phyloP scores from a whole-genome alignment of 2,888 invertebrate species.

The Orthonychiurus folsomi region DNA sequence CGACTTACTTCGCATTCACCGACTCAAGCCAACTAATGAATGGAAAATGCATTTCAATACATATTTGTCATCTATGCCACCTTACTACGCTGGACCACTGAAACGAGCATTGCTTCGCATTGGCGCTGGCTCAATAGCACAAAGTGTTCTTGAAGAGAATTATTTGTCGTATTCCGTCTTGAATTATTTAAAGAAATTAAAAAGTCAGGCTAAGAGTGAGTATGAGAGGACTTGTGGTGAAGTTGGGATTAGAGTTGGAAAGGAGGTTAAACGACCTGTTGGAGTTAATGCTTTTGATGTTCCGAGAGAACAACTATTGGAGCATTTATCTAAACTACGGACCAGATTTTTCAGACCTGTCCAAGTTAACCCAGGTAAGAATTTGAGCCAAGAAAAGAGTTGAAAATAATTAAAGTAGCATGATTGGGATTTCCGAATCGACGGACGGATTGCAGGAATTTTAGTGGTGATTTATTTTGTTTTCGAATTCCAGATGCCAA shows the following conservation, averaged over 20 bases:
- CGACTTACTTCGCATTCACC: slow-evolving; percentile 84
- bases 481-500: slow-evolving; percentile 57
- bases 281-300: slow-evolving; percentile 89
- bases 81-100: slow-evolving; percentile 83
- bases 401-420: background rate
- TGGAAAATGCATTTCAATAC: slow-evolving; percentile 88
- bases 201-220: slow-evolving; percentile 85
- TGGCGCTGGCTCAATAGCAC: slow-evolving; percentile 75
- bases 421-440: no score
- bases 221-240: slow-evolving; percentile 78
- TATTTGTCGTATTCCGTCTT: slow-evolving; percentile 85
- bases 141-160: slow-evolving; percentile 88
- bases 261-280: slow-evolving; percentile 45
- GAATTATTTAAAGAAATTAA: slow-evolving; percentile 88
- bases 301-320: slow-evolving; percentile 73
- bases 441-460: slow-evolving; percentile 21
- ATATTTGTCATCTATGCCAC: slow-evolving; percentile 92
- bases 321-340: slow-evolving; percentile 89
- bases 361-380: slow-evolving; percentile 9
- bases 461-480: background rate
- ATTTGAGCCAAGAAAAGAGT: background rate
- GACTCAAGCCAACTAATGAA: slow-evolving; percentile 82
- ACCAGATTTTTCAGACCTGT: slow-evolving; percentile 76
- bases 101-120: slow-evolving; percentile 82
- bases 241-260: slow-evolving; percentile 42